phyloP scores from a whole-genome alignment of 2,888 invertebrate genomes.

The Cacoxenus indagator region DNA sequence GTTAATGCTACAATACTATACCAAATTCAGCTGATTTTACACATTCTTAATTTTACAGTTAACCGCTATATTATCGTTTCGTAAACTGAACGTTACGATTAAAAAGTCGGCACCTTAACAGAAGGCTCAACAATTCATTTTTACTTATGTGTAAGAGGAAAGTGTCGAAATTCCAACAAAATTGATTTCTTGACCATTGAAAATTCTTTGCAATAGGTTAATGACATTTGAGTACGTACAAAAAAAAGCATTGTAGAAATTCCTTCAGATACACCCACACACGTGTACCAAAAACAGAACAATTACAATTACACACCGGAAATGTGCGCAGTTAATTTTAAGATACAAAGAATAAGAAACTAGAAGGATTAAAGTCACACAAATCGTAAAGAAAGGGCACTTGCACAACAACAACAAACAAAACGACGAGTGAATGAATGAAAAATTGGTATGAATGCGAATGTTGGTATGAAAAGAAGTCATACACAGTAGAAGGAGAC shows the following conservation, averaged over 20 bases:
- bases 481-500: slow-evolving; percentile 27
- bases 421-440: slow-evolving; percentile 16
- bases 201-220: not conserved
- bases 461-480: slow-evolving; percentile 52
- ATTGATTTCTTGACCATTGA: no score
- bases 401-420: not conserved
- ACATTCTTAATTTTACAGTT: no score
- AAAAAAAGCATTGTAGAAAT: slow-evolving; percentile 14
- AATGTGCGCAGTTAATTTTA: slow-evolving; percentile 52
- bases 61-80: no score
- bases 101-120: no score
- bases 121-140: no score
- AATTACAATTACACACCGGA: slow-evolving; percentile 52
- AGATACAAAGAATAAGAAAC: slow-evolving; percentile 33
- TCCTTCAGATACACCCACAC: slow-evolving; percentile 37
- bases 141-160: no score
- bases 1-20: no score
- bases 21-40: no score
- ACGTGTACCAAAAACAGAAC: slow-evolving; percentile 32
- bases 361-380: slow-evolving; percentile 34
- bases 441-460: slow-evolving; percentile 9
- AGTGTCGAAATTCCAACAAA: no score
- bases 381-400: not conserved
- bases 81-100: no score
- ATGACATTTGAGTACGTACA: slow-evolving; percentile 7